A percentile compares a stretch with the other conserved stretches of the same genome.
Evolutionary conservation across 1,140 invertebrate genomes (phyloP).

Genomic region (Olivierus martensii): DNA sequence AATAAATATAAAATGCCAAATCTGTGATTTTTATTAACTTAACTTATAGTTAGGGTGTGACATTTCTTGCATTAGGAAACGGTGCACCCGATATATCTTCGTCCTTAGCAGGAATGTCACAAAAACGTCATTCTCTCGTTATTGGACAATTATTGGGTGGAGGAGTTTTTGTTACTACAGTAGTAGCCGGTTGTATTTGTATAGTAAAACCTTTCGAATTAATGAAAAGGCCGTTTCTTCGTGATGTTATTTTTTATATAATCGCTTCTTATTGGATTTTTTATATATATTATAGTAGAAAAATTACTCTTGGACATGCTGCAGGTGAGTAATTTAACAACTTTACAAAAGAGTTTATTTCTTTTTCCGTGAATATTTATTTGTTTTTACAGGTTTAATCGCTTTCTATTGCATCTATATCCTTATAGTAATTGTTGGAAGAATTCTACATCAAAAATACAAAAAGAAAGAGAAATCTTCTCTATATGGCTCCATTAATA

Average conservation of each 20-base stretch:
- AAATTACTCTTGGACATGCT: constrained; percentile 26
- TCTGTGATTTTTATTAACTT: no score
- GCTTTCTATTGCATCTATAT: no score
- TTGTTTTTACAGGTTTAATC: no score
- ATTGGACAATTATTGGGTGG: constrained; percentile 26
- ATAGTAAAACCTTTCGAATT: constrained; percentile 42
- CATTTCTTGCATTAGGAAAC: constrained; percentile 62
- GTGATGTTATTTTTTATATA: constrained; percentile 51
- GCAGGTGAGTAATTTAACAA: constrained; percentile 24
- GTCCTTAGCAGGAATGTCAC: constrained; percentile 27
- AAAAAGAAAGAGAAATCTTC: no score
- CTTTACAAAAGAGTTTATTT: background rate
- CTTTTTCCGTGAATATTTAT: no score
- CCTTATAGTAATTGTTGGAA: no score
- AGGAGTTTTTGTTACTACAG: constrained; percentile 50
- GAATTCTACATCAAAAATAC: no score
- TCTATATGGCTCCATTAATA: no score
- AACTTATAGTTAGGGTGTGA: no score
- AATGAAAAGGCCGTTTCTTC: constrained; percentile 41
- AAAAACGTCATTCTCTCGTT: no score
- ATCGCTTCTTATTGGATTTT: constrained; percentile 38
- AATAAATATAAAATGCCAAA: no score
- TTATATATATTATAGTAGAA: constrained; percentile 31
- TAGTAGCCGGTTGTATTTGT: constrained; percentile 47
- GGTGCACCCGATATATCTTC: constrained; percentile 61